Conservation (phyloP, 2,797 vertebrate genomes). For the Oreochromis mossambicus region DNA sequence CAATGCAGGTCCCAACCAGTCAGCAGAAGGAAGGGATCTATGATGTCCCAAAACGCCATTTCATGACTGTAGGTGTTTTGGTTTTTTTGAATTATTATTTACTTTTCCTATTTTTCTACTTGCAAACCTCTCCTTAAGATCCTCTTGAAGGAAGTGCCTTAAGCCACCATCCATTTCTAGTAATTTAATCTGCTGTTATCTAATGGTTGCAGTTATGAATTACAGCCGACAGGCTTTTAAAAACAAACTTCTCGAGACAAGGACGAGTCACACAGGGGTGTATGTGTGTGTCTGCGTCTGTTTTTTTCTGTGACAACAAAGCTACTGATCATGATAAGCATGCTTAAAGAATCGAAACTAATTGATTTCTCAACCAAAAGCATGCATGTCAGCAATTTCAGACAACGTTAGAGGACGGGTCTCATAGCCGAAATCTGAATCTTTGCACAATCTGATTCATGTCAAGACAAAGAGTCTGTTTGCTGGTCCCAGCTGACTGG, state of each 20-base stretch:
- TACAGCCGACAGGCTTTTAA: not conserved
- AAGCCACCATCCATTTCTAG: slow-evolving; percentile 9
- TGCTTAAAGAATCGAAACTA: slow-evolving; percentile 33
- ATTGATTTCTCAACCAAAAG: slow-evolving; percentile 47
- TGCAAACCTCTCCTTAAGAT: slow-evolving; percentile 75
- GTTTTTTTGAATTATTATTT: slow-evolving; percentile 50
- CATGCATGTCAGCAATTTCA: slow-evolving; percentile 53
- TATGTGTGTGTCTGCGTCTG: not conserved
- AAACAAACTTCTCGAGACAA: not conserved
- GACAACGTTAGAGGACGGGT: slow-evolving; percentile 42
- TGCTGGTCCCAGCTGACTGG: not conserved
- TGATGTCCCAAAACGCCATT: slow-evolving; percentile 99
- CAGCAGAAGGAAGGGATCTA: slow-evolving; percentile 99
- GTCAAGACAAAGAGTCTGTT: slow-evolving; percentile 6
- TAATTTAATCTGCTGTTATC: not conserved
- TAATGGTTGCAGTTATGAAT: not conserved
- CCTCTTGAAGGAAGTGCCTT: slow-evolving; percentile 41
- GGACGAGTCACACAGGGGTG: not conserved
- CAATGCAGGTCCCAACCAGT: slow-evolving; percentile 93
- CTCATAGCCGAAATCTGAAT: slow-evolving; percentile 29
- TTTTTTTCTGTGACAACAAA: not conserved
- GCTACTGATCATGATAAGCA: slow-evolving; percentile 22
- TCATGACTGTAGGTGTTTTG: slow-evolving; percentile 96
- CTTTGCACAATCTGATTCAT: slow-evolving; percentile 28
- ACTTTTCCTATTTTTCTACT: slow-evolving; percentile 52